Conservation (phyloP, 2,113 vertebrate species). For the Mirza zaza region DNA sequence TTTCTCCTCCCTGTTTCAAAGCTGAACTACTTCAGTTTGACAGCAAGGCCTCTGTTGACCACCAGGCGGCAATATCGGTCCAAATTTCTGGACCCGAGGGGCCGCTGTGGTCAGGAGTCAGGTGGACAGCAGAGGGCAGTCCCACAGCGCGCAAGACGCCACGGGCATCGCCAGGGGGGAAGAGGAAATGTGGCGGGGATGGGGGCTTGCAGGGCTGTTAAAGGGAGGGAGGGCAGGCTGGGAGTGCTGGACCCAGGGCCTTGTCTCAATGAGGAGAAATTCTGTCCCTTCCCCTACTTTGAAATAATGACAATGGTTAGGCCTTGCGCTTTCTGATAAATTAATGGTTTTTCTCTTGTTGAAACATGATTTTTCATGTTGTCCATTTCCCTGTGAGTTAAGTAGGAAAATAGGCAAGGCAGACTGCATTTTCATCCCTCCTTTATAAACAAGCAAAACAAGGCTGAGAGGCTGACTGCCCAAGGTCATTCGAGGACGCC, state of each 20-base stretch:
- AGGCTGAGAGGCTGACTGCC: background rate
- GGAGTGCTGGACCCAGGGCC: background rate
- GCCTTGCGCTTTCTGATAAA: background rate
- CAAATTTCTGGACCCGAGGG: background rate
- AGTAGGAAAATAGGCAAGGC: background rate
- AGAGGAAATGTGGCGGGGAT: background rate
- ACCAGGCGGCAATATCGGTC: slow-evolving; percentile 32
- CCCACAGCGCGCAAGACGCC: too few relatives aligned
- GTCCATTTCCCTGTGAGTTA: background rate
- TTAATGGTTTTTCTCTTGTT: background rate
- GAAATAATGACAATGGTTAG: background rate
- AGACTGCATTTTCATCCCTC: background rate
- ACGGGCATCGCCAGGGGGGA: background rate
- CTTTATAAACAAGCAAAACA: background rate
- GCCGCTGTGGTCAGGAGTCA: background rate
- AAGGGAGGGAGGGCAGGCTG: background rate
- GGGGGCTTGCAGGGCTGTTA: background rate
- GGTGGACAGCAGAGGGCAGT: slow-evolving; percentile 56
- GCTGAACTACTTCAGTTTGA: background rate
- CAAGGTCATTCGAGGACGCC: background rate
- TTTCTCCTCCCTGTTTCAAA: background rate
- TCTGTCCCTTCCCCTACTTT: background rate
- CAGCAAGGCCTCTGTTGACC: background rate
- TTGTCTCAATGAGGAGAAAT: background rate
- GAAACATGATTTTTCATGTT: background rate